Evolutionary conservation across 2,888 invertebrate genomes (phyloP).

Genomic region (Meiosimyza decipiens): DNA sequence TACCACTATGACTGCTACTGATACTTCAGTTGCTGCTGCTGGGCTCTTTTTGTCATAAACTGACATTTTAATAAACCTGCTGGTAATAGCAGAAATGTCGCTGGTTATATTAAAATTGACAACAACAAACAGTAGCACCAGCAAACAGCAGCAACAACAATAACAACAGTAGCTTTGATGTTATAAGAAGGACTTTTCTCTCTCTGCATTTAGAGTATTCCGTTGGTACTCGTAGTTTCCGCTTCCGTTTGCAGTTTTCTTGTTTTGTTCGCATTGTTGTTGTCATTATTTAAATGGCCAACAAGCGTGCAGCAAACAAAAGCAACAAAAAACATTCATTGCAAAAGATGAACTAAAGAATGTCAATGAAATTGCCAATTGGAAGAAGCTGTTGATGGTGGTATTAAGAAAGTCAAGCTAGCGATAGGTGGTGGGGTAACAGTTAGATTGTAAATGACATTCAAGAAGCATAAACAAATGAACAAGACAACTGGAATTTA

Average conservation of each 20-base stretch:
- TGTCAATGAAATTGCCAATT: too few species aligned
- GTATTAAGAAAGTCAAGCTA: too few species aligned
- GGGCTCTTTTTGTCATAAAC: conserved; percentile 3
- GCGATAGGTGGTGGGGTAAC: too few species aligned
- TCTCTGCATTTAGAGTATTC: neutral
- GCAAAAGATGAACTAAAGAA: too few species aligned
- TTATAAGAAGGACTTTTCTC: neutral
- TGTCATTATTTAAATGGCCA: too few species aligned
- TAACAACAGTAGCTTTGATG: neutral
- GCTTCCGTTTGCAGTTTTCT: conserved; percentile 15
- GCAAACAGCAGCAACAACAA: neutral
- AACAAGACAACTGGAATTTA: conserved; percentile 14
- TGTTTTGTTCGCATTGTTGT: neutral
- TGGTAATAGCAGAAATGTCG: neutral
- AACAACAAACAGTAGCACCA: conserved; percentile 10
- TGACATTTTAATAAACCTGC: conserved; percentile 20
- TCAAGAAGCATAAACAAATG: neutral
- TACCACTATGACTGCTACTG: too few species aligned
- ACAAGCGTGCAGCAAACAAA: too few species aligned
- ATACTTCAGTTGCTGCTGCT: neutral
- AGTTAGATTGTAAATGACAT: neutral
- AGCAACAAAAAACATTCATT: too few species aligned
- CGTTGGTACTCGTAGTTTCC: conserved; percentile 8
- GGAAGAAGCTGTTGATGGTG: too few species aligned
- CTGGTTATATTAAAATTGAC: too few species aligned